Conservation (phyloP, 2,888 invertebrate genomes). For the Lasioglossum calceatum region DNA sequence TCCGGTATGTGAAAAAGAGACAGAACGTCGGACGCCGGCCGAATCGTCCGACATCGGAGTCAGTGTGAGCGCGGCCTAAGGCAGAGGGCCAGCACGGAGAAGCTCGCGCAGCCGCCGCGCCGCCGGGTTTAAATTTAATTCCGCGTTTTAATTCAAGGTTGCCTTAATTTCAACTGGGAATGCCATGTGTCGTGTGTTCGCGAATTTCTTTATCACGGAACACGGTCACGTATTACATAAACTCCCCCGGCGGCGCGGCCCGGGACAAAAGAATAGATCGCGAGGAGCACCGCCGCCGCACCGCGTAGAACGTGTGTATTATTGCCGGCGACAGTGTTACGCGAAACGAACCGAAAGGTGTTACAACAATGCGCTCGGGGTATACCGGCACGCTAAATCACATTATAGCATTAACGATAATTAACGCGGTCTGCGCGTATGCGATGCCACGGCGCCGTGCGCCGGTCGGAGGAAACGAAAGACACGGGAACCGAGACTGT, state of each 20-base stretch:
- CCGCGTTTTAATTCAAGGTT: slow-evolving; percentile 44
- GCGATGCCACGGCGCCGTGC: not conserved
- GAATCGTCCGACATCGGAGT: too few relatives aligned
- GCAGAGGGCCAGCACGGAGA: not conserved
- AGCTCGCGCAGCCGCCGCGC: not conserved
- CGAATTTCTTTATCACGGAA: slow-evolving; percentile 24
- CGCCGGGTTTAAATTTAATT: slow-evolving; percentile 16
- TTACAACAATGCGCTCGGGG: slow-evolving; percentile 20
- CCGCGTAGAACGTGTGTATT: slow-evolving; percentile 9
- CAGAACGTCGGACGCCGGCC: too few relatives aligned
- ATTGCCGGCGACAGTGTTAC: slow-evolving; percentile 15
- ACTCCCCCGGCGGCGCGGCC: slow-evolving; percentile 6
- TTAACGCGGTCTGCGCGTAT: slow-evolving; percentile 22
- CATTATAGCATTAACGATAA: slow-evolving; percentile 43
- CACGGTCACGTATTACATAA: slow-evolving; percentile 22
- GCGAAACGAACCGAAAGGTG: slow-evolving; percentile 13
- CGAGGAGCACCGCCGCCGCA: not conserved
- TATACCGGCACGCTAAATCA: slow-evolving; percentile 26
- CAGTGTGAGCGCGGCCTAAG: not conserved
- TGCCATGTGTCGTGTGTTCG: slow-evolving; percentile 2
- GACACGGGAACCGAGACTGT: not conserved
- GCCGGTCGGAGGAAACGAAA: not conserved
- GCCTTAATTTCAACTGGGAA: slow-evolving; percentile 25
- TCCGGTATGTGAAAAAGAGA: too few relatives aligned
- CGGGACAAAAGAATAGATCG: slow-evolving; percentile 13